Conservation (phyloP, 2,888 invertebrate genomes). For the Harpagoxenus sublaevis region DNA sequence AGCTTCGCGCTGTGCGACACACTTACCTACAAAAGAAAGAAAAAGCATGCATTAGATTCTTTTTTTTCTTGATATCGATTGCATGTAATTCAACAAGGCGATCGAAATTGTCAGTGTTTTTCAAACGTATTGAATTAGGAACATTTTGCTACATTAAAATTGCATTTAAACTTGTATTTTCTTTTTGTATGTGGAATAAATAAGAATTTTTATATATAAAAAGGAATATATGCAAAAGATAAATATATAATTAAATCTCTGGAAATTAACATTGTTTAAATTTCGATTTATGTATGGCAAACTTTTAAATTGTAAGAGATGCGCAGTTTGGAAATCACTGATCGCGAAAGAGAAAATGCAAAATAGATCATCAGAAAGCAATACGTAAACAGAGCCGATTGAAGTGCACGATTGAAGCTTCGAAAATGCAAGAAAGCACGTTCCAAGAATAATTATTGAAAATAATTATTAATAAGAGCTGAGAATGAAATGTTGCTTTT, state of each 20-base stretch:
- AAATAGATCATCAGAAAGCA: neutral
- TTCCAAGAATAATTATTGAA: neutral
- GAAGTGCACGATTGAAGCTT: neutral
- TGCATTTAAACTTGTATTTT: neutral
- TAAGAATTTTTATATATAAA: neutral
- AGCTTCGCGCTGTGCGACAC: constrained; percentile 43
- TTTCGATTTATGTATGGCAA: neutral
- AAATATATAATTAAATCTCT: neutral
- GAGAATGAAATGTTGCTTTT: neutral
- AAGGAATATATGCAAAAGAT: neutral
- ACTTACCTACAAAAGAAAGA: constrained; percentile 75
- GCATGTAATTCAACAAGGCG: neutral
- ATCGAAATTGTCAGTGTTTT: neutral
- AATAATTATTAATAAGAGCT: neutral
- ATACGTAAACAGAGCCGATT: neutral
- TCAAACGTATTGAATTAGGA: neutral
- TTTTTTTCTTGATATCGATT: neutral
- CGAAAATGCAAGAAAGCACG: neutral
- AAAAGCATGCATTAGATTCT: constrained; percentile 51
- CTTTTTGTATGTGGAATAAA: neutral
- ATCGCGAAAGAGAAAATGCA: constrained; percentile 1
- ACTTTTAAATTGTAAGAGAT: neutral
- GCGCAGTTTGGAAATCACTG: constrained; percentile 8
- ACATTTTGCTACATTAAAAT: neutral
- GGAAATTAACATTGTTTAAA: neutral